Evolutionary conservation across 2,888 invertebrate genomes (phyloP).

Genomic region (Luperina testacea): DNA sequence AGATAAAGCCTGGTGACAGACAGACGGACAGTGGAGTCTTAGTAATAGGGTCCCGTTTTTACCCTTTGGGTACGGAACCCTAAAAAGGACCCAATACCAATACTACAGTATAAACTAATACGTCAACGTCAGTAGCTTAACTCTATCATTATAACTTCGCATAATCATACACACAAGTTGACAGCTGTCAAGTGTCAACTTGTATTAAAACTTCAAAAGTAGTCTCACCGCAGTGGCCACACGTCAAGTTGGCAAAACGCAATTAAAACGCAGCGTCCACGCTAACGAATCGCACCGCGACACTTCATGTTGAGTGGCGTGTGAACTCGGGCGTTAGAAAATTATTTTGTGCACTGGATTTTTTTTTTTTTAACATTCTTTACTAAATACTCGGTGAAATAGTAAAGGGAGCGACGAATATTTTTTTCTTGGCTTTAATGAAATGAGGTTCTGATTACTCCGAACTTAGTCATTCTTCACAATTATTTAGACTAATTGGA

Average conservation of each 20-base stretch:
- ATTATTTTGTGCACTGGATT: slow-evolving; percentile 26
- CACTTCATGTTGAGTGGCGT: slow-evolving; percentile 55
- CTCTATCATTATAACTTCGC: slow-evolving; percentile 14
- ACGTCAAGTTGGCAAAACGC: slow-evolving; percentile 57
- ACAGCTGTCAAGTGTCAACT: slow-evolving; percentile 53
- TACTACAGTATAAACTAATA: not conserved
- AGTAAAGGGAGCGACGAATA: not conserved
- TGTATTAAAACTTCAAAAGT: slow-evolving; percentile 38
- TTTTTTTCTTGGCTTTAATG: slow-evolving; percentile 18
- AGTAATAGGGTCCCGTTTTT: no score
- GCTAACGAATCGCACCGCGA: slow-evolving; percentile 69
- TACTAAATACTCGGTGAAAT: not conserved
- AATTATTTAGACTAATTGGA: not conserved
- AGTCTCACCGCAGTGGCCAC: slow-evolving; percentile 35
- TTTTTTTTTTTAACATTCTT: slow-evolving; percentile 1
- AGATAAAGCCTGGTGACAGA: no score
- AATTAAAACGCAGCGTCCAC: slow-evolving; percentile 68
- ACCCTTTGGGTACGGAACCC: no score
- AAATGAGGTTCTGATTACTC: slow-evolving; percentile 24
- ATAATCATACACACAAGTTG: slow-evolving; percentile 9
- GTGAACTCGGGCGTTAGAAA: slow-evolving; percentile 27
- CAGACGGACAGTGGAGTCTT: no score
- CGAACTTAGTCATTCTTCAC: not conserved
- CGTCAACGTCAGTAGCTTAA: not conserved
- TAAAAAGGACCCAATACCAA: not conserved